Percentiles rank a stretch among this genome's conserved stretches.
Conservation (phyloP, 2,888 invertebrate species). For the Atethmia centrago region DNA sequence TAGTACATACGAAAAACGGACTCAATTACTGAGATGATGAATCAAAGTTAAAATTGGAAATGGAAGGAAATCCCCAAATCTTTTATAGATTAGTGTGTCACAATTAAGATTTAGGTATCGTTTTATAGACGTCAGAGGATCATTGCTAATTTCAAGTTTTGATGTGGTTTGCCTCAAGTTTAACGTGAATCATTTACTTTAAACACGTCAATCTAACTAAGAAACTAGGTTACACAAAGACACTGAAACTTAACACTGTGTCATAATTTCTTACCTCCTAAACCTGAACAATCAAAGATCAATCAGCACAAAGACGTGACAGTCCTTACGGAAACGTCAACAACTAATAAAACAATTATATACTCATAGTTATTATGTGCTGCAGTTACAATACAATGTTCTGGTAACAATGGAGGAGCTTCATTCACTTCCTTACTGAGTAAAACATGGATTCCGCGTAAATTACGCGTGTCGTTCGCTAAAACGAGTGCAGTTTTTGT, state of each 20-base stretch:
- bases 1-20: too few species aligned
- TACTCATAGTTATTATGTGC: slow-evolving; percentile 22
- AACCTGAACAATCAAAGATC: slow-evolving; percentile 28
- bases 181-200: slow-evolving; percentile 4
- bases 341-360: slow-evolving; percentile 45
- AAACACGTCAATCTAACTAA: not conserved
- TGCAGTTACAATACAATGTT: slow-evolving; percentile 39
- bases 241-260: not conserved
- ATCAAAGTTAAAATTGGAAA: not conserved
- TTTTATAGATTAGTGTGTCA: not conserved
- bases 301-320: slow-evolving; percentile 20
- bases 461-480: slow-evolving; percentile 45
- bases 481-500: slow-evolving; percentile 50
- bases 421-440: slow-evolving; percentile 57
- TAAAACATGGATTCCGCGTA: slow-evolving; percentile 61
- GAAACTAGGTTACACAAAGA: not conserved
- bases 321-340: slow-evolving; percentile 50
- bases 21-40: too few species aligned
- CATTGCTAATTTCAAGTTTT: not conserved
- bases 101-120: not conserved
- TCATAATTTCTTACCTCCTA: not conserved
- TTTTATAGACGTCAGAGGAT: not conserved
- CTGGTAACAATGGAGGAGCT: slow-evolving; percentile 53
- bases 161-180: slow-evolving; percentile 13
- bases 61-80: slow-evolving; percentile 1